Percentiles rank a stretch among this genome's conserved stretches.
phyloP scores from a whole-genome alignment of 2,113 vertebrate genomes.

The Chaetodon auriga region DNA sequence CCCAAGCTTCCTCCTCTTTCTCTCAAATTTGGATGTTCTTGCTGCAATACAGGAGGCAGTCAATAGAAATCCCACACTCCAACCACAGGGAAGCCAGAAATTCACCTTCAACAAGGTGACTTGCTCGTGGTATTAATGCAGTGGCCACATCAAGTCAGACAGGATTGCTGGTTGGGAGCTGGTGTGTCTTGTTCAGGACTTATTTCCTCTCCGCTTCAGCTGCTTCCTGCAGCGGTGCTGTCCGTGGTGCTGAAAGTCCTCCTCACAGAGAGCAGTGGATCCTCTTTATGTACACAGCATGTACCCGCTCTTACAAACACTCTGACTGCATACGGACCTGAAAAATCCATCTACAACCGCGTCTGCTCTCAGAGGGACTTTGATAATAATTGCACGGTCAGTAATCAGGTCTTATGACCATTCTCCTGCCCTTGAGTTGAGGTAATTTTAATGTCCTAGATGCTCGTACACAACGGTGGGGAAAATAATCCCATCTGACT shows the following conservation, averaged over 20 bases:
- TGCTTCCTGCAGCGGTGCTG: slow-evolving; percentile 35
- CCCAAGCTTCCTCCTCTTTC: not conserved
- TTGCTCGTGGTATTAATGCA: not conserved
- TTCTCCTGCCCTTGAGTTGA: slow-evolving; percentile 31
- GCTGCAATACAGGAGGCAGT: not conserved
- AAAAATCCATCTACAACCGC: slow-evolving; percentile 11
- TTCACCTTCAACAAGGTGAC: not conserved
- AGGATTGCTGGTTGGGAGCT: slow-evolving; percentile 10
- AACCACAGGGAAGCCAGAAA: not conserved
- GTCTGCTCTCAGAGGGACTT: slow-evolving; percentile 13
- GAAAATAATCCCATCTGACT: slow-evolving; percentile 71
- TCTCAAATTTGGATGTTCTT: not conserved
- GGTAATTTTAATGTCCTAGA: slow-evolving; percentile 48
- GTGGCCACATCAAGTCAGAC: not conserved
- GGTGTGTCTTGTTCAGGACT: not conserved
- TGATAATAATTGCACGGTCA: slow-evolving; percentile 53
- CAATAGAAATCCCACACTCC: not conserved
- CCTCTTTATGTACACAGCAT: slow-evolving; percentile 19
- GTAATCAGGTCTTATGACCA: slow-evolving; percentile 55
- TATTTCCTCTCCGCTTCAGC: slow-evolving; percentile 10
- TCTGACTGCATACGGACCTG: not conserved
- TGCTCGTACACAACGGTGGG: slow-evolving; percentile 24
- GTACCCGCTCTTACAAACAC: not conserved
- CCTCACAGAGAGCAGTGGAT: slow-evolving; percentile 16
- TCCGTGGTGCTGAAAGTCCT: slow-evolving; percentile 55